Percentiles rank a stretch among this genome's conserved stretches.
phyloP scores from a whole-genome alignment of 53 echinoderm and acorn worm genomes.

The Hippasteria phrygiana region DNA sequence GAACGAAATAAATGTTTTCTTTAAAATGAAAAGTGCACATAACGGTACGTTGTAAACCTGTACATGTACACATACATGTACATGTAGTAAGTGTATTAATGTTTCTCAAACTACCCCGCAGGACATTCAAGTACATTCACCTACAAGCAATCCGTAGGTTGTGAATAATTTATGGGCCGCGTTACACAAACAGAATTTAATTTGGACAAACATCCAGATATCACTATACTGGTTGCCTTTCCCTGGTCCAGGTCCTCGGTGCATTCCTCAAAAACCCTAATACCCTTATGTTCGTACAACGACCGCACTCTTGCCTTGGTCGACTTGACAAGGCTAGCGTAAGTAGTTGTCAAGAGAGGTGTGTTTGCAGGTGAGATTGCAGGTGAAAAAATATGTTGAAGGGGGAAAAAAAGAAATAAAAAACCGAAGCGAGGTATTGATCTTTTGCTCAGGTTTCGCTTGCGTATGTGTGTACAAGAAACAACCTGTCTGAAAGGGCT shows the following conservation, averaged over 20 bases:
- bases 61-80: not conserved
- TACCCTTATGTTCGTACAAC: not conserved
- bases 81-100: too few relatives aligned
- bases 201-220: slow-evolving; percentile 20
- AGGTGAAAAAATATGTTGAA: slow-evolving; percentile 45
- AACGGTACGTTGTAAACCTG: not conserved
- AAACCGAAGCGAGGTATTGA: slow-evolving; percentile 23
- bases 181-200: slow-evolving; percentile 13
- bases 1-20: too few relatives aligned
- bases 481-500: slow-evolving; percentile 53
- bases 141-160: not conserved
- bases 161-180: slow-evolving; percentile 7
- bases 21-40: too few relatives aligned
- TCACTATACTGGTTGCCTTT: not conserved
- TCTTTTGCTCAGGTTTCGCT: slow-evolving; percentile 31
- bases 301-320: not conserved
- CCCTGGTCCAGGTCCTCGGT: too few relatives aligned
- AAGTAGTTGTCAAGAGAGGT: not conserved
- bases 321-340: not conserved
- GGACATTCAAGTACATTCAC: too few relatives aligned
- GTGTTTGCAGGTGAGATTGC: slow-evolving; percentile 8
- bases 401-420: not conserved
- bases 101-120: too few relatives aligned
- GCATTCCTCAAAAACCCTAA: too few relatives aligned
- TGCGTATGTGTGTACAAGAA: slow-evolving; percentile 13